Percentiles rank a stretch among this genome's conserved stretches.
Conservation (phyloP, 2,888 invertebrate species). For the Cylloceria caligata region DNA sequence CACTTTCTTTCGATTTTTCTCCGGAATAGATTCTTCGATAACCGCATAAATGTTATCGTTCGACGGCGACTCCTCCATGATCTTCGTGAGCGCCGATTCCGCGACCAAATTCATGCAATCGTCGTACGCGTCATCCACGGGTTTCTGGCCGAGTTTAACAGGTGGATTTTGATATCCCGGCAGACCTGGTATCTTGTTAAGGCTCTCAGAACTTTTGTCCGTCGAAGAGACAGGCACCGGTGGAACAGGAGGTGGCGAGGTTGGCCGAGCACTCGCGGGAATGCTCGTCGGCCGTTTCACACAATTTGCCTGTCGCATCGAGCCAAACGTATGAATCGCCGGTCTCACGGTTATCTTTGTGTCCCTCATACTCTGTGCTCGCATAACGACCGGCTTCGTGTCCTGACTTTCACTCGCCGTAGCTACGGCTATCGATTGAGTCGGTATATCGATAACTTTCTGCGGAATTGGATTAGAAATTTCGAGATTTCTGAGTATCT, state of each 20-base stretch:
- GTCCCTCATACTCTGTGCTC: constrained; percentile 94
- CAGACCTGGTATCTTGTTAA: constrained; percentile 84
- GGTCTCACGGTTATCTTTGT: constrained; percentile 86
- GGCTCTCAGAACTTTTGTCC: constrained; percentile 74
- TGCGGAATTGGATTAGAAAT: constrained; percentile 94
- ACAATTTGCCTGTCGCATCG: constrained; percentile 90
- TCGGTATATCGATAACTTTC: constrained; percentile 87
- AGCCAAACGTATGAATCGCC: constrained; percentile 91
- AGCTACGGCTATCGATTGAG: constrained; percentile 87
- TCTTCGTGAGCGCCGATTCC: constrained; percentile 87
- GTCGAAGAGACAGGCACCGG: constrained; percentile 84
- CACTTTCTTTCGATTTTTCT: constrained; percentile 74
- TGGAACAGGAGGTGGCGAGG: constrained; percentile 91
- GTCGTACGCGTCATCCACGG: constrained; percentile 88
- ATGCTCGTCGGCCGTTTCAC: constrained; percentile 91
- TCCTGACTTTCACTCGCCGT: constrained; percentile 85
- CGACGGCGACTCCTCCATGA: constrained; percentile 86
- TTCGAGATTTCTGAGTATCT: constrained; percentile 90
- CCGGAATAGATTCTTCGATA: constrained; percentile 91
- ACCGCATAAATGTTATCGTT: constrained; percentile 94
- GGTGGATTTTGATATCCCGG: constrained; percentile 88
- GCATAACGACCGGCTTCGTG: constrained; percentile 88
- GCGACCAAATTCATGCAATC: constrained; percentile 90
- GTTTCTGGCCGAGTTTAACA: constrained; percentile 71
- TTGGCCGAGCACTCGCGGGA: constrained; percentile 89